Evolutionary conservation across 1,140 invertebrate species (phyloP).

Genomic region (Streblospio benedicti): DNA sequence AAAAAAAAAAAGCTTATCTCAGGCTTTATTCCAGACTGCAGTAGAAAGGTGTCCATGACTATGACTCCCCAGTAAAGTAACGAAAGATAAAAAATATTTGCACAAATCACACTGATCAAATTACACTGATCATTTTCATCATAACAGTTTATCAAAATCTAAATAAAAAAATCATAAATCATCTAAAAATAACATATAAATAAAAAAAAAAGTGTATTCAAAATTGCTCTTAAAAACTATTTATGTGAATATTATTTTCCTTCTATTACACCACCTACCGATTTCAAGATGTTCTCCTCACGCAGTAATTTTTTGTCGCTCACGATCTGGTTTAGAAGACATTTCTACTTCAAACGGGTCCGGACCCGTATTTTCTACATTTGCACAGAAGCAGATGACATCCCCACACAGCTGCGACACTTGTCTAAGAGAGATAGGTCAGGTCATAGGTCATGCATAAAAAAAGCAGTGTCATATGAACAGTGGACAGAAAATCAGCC

Average conservation of each 20-base stretch:
- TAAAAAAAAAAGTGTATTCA: too few relatives aligned
- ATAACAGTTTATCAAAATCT: neutral
- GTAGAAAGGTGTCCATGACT: too few relatives aligned
- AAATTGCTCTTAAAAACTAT: too few relatives aligned
- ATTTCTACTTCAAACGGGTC: constrained; percentile 87
- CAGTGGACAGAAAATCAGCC: too few relatives aligned
- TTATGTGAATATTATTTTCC: too few relatives aligned
- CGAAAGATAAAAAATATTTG: neutral
- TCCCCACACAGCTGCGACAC: too few relatives aligned
- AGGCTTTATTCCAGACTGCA: too few relatives aligned
- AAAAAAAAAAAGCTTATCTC: too few relatives aligned
- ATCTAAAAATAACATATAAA: neutral
- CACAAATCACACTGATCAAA: neutral
- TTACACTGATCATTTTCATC: neutral
- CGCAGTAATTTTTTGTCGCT: constrained; percentile 91
- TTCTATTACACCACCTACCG: constrained; percentile 45
- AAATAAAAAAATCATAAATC: neutral
- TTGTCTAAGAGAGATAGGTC: too few relatives aligned
- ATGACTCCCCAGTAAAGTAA: too few relatives aligned
- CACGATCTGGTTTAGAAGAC: constrained; percentile 79
- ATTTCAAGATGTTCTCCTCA: constrained; percentile 92
- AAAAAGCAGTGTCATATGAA: too few relatives aligned
- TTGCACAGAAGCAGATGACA: constrained; percentile 93
- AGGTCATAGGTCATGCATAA: too few relatives aligned
- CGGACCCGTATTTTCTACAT: constrained; percentile 84